These are phyloP conservation scores for Laticauda laticaudata DNA, from an alignment of 2,113 vertebrate genomes.

Conservation along the genomic window DNA sequence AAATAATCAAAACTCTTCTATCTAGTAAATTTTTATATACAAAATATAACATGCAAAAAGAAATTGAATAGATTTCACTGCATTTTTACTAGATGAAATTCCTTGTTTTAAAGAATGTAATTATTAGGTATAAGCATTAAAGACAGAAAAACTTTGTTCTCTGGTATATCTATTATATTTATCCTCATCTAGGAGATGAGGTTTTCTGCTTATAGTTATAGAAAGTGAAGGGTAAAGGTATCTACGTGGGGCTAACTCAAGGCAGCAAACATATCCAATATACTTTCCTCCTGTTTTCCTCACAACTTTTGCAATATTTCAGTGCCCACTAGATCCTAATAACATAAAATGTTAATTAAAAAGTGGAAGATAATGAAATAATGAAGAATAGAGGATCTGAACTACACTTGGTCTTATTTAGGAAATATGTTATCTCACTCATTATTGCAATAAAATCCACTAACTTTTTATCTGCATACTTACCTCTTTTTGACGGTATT, in stretches of 20 bases:
- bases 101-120: neutral
- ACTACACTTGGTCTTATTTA: conserved; percentile 44
- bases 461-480: conserved; percentile 58
- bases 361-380: conserved; percentile 16
- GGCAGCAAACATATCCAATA: neutral
- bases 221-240: neutral
- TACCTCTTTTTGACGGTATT: conserved; percentile 97
- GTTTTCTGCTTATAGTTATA: neutral
- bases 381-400: conserved; percentile 29
- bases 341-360: conserved; percentile 23
- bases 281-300: neutral
- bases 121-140: neutral
- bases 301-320: neutral
- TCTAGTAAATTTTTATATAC: neutral
- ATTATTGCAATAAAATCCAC: conserved; percentile 31
- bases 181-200: neutral
- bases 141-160: neutral
- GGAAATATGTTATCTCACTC: conserved; percentile 37
- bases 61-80: neutral
- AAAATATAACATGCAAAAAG: neutral
- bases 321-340: conserved; percentile 14
- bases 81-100: neutral
- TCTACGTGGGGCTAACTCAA: neutral
- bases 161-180: neutral
- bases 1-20: conserved; percentile 23